Evolutionary conservation across 2,797 vertebrate species (phyloP).

Genomic region (Sebastes steindachneri): DNA sequence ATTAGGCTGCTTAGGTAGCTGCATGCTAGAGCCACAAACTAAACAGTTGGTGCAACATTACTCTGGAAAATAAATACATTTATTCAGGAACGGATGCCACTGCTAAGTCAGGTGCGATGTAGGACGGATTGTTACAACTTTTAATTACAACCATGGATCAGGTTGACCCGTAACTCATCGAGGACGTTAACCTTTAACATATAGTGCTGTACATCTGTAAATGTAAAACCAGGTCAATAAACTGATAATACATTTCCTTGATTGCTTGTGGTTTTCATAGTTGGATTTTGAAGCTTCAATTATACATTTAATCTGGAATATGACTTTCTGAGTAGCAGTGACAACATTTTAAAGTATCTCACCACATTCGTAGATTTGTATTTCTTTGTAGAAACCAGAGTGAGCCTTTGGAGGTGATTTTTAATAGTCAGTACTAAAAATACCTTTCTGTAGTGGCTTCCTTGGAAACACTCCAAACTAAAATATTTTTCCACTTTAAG

Average conservation of each 20-base stretch:
- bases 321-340: neutral
- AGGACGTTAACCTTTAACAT: conserved; percentile 40
- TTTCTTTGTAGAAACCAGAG: neutral
- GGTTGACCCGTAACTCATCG: neutral
- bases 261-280: neutral
- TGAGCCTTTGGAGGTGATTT: conserved; percentile 22
- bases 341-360: neutral
- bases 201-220: conserved; percentile 1
- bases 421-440: conserved; percentile 29
- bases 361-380: neutral
- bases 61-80: neutral
- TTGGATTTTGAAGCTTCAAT: neutral
- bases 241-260: conserved; percentile 14
- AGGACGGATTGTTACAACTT: neutral
- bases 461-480: conserved; percentile 25
- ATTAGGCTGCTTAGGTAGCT: neutral
- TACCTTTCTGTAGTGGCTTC: conserved; percentile 24
- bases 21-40: neutral
- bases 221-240: conserved; percentile 36
- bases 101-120: neutral
- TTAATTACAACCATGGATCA: neutral
- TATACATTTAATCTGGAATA: neutral
- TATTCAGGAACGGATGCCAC: neutral
- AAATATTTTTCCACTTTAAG: conserved; percentile 29
- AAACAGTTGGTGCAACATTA: neutral